phyloP scores from a whole-genome alignment of 2,113 vertebrate species.

The Cynocephalus volans region DNA sequence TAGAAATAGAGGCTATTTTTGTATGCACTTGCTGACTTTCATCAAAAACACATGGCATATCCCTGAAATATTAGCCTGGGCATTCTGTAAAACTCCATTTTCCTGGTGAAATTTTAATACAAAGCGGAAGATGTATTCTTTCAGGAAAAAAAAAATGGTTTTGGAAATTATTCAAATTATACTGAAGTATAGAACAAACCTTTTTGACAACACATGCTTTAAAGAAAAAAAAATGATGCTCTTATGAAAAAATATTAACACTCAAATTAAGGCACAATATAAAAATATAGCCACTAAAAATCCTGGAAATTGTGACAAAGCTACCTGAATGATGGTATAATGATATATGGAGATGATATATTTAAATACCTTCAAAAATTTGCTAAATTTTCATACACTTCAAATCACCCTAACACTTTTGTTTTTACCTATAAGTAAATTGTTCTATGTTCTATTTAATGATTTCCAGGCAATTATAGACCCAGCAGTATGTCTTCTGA shows the following conservation, averaged over 20 bases:
- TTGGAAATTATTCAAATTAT: background rate
- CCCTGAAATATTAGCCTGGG: conserved; percentile 7
- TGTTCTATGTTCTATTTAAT: background rate
- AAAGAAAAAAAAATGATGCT: background rate
- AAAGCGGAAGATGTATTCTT: background rate
- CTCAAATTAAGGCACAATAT: background rate
- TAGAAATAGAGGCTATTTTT: background rate
- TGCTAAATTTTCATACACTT: background rate
- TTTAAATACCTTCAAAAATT: background rate
- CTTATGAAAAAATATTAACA: background rate
- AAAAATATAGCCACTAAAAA: background rate
- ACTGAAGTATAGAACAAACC: background rate
- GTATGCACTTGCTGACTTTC: background rate
- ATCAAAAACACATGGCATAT: background rate
- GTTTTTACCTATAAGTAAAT: background rate
- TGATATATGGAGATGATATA: background rate
- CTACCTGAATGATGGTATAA: background rate
- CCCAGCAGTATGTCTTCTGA: background rate
- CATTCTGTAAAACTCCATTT: conserved; percentile 33
- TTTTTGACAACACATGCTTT: background rate
- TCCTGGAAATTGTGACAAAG: background rate
- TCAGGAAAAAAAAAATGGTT: background rate
- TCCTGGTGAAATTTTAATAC: background rate
- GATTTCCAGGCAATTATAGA: background rate
- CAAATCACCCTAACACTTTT: background rate